Conservation (phyloP, 2,888 invertebrate genomes). For the Sarcophaga caerulescens region DNA sequence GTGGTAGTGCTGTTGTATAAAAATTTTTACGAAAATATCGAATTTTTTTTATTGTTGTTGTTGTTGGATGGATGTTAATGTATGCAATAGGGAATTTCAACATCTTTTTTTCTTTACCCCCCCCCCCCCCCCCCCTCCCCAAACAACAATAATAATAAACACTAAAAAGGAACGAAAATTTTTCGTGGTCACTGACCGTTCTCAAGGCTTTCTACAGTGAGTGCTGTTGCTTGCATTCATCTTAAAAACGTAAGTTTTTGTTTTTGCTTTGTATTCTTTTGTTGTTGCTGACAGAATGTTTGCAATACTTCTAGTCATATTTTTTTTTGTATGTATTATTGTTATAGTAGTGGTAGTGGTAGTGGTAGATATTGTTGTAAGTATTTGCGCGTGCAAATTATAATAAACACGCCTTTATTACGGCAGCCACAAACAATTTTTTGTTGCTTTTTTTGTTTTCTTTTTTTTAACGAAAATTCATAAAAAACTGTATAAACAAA, state of each 20-base stretch:
- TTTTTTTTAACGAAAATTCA: constrained; percentile 3
- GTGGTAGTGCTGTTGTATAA: too few relatives aligned
- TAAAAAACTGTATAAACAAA: constrained; percentile 56
- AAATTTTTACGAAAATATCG: neutral
- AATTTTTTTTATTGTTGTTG: constrained; percentile 24
- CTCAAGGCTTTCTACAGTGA: constrained; percentile 78
- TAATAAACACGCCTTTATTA: constrained; percentile 68
- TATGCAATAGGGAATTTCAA: constrained; percentile 75
- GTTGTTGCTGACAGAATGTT: constrained; percentile 53
- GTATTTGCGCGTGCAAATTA: constrained; percentile 67
- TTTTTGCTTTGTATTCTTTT: neutral
- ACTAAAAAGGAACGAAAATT: constrained; percentile 65
- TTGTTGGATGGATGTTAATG: constrained; percentile 18
- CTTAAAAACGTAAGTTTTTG: constrained; percentile 28
- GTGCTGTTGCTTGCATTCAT: constrained; percentile 34
- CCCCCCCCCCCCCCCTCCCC: neutral
- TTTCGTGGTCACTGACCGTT: constrained; percentile 79
- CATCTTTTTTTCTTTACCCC: constrained; percentile 63
- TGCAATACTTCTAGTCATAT: constrained; percentile 42
- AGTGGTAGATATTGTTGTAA: constrained; percentile 32
- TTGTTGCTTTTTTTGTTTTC: too few relatives aligned
- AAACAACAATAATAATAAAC: constrained; percentile 20
- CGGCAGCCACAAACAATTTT: constrained; percentile 51
- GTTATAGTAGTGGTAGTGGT: constrained; percentile 36
- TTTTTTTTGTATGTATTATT: constrained; percentile 3